Conservation (phyloP, 2,797 vertebrate genomes). For the Brachyrhaphis roseni region DNA sequence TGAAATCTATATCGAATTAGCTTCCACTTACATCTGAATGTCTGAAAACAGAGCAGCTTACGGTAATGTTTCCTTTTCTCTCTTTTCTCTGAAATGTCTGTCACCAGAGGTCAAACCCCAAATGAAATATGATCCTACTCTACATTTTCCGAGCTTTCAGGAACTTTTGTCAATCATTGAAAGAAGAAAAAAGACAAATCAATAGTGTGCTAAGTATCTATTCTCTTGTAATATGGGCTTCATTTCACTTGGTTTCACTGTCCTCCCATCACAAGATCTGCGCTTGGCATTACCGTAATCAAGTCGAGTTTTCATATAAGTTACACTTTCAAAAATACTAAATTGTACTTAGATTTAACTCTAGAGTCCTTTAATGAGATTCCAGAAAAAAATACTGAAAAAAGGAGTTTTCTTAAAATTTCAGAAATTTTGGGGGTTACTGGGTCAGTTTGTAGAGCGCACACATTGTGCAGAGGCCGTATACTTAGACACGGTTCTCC, state of each 20-base stretch:
- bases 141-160: constrained; percentile 15
- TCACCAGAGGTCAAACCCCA: not conserved
- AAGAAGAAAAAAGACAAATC: constrained; percentile 6
- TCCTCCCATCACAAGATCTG: not conserved
- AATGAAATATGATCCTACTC: constrained; percentile 18
- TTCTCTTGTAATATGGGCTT: constrained; percentile 35
- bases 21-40: not conserved
- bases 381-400: not conserved
- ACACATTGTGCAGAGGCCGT: not conserved
- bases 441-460: not conserved
- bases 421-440: not conserved
- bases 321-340: not conserved
- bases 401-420: not conserved
- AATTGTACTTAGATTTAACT: not conserved
- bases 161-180: constrained; percentile 17
- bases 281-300: not conserved
- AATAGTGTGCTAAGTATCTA: constrained; percentile 25
- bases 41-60: constrained; percentile 7
- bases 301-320: not conserved
- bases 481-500: not conserved
- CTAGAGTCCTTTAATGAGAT: not conserved
- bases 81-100: not conserved
- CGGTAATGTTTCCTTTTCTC: not conserved
- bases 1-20: constrained; percentile 25
- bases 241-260: constrained; percentile 34